A percentile compares a stretch with the other conserved stretches of the same genome.
These are phyloP conservation scores for Rosalia funebris DNA, from an alignment of 2,888 invertebrate genomes.

Conservation along the genomic window DNA sequence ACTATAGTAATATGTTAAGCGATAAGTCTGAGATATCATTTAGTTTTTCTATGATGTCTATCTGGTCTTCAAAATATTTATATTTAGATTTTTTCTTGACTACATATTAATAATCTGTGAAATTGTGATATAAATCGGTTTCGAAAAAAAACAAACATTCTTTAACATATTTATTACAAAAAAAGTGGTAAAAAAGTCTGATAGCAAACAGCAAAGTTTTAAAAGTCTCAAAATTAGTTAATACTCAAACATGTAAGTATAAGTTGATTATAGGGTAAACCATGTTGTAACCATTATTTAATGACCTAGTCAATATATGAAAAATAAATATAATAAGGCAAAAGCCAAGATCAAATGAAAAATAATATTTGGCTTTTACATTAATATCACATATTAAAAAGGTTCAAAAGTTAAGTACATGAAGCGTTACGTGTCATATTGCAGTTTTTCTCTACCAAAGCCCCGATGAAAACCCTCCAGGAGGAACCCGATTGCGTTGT, in stretches of 20 bases:
- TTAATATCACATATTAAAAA: slow-evolving; percentile 18
- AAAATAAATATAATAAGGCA: slow-evolving; percentile 11
- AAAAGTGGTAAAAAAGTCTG: slow-evolving; percentile 9
- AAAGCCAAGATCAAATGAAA: slow-evolving; percentile 15
- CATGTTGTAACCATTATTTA: not conserved
- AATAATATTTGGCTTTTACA: slow-evolving; percentile 17
- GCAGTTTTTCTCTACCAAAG: slow-evolving; percentile 48
- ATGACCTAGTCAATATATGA: not conserved
- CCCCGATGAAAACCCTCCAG: slow-evolving; percentile 55
- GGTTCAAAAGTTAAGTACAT: slow-evolving; percentile 23
- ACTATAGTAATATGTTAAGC: too few species aligned
- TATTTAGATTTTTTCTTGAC: too few species aligned
- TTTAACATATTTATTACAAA: slow-evolving; percentile 27
- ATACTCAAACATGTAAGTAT: not conserved
- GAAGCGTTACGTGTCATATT: not conserved
- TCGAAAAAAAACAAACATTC: too few species aligned
- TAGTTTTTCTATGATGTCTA: too few species aligned
- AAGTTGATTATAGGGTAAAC: not conserved
- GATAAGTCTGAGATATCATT: too few species aligned
- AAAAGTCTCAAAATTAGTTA: not conserved
- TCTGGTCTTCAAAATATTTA: too few species aligned
- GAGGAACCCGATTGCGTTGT: slow-evolving; percentile 49
- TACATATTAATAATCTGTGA: too few species aligned
- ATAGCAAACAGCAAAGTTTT: slow-evolving; percentile 10
- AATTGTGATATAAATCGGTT: too few species aligned